Conservation (phyloP, 2,888 invertebrate genomes). For the Agrochola litura region DNA sequence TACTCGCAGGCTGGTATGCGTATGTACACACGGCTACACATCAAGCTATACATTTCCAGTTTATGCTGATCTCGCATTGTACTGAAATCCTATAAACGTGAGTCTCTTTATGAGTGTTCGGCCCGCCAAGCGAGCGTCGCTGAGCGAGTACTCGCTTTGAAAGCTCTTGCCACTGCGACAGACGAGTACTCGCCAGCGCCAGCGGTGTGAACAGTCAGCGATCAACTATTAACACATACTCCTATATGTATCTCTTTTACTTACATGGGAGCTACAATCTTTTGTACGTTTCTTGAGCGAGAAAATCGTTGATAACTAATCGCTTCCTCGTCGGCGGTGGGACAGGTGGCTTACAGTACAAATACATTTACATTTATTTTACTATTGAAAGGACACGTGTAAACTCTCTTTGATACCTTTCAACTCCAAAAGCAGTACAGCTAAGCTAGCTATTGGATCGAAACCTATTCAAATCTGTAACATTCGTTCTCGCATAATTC, state of each 20-base stretch:
- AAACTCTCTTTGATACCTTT: constrained; percentile 17
- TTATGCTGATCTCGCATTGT: no score
- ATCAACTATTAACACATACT: no score
- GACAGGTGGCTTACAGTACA: neutral
- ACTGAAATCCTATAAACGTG: no score
- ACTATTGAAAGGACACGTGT: constrained; percentile 10
- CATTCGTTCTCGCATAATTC: constrained; percentile 9
- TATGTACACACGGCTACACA: no score
- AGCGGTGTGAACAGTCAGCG: neutral
- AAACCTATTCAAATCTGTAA: constrained; percentile 41
- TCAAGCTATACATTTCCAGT: no score
- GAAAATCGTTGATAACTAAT: neutral
- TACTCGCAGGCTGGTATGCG: no score
- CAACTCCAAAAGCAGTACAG: constrained; percentile 21
- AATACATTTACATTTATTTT: constrained; percentile 33
- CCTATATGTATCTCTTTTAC: no score
- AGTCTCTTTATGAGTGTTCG: neutral
- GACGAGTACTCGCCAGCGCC: neutral
- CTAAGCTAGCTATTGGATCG: constrained; percentile 17
- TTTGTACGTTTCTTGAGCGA: no score
- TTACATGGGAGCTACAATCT: no score
- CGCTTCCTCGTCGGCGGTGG: no score
- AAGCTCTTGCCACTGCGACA: neutral
- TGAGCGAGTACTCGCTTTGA: neutral
- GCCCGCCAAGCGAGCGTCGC: no score